Conservation (phyloP, 2,797 vertebrate species). For the Geranospiza caerulescens region DNA sequence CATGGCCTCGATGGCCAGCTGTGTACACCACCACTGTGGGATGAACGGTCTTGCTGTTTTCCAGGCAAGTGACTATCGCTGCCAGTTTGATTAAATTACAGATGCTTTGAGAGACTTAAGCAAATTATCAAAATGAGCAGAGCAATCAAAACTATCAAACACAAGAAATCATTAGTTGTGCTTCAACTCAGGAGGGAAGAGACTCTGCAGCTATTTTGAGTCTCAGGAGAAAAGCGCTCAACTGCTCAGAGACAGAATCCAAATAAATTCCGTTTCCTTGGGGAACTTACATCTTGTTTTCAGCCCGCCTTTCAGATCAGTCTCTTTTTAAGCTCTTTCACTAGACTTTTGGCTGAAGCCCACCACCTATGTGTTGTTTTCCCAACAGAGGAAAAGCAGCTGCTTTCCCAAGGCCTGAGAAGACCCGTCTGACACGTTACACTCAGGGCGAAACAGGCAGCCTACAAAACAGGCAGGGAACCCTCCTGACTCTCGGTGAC, state of each 20-base stretch:
- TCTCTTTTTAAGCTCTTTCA: background rate
- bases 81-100: background rate
- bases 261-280: background rate
- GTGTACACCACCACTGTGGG: accelerated
- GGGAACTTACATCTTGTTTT: background rate
- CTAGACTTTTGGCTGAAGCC: slow-evolving; percentile 61
- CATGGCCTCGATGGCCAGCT: background rate
- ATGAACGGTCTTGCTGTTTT: background rate
- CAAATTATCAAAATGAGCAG: background rate
- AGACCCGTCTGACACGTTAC: background rate
- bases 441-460: slow-evolving; percentile 39
- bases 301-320: background rate
- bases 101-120: background rate
- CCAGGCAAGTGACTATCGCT: background rate
- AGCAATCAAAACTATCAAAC: background rate
- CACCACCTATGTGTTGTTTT: slow-evolving; percentile 74
- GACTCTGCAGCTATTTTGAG: background rate
- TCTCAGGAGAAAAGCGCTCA: background rate
- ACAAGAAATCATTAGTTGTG: background rate
- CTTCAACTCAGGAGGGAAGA: background rate
- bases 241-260: background rate
- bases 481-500: slow-evolving; percentile 48
- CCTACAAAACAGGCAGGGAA: slow-evolving; percentile 40
- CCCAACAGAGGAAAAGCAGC: slow-evolving; percentile 64
- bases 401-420: slow-evolving; percentile 53